Evolutionary conservation across 2,888 invertebrate genomes (phyloP), one percentile per base, ranked within the genome.

Genomic region (Drosophila subsilvestris): DNA sequence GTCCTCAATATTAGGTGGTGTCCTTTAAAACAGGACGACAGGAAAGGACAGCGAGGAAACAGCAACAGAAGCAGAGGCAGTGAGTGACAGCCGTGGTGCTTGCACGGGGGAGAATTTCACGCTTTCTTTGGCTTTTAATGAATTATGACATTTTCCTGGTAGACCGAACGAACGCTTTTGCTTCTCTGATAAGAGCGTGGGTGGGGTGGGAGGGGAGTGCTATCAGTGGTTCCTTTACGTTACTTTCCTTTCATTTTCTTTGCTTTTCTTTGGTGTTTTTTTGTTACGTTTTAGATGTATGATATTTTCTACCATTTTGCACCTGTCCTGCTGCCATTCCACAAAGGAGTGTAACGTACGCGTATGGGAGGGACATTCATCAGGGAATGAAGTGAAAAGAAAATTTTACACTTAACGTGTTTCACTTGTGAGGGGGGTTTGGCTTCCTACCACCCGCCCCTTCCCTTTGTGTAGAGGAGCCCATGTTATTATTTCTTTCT

Each of bases 381-480:
- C 85, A 88, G 85, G 37, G 37, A 85, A 85, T 85, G 86, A 67
- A 37, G 71, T 87, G 78, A 89, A 89, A 85, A 82, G 86, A 85
- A 69, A 87, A 85, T 82, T 83, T 84, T 78, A 88, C 86, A 89
- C 85, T 89, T 89, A 89, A 82, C 86, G 87, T 80, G 87, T 82
- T 79, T 68, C 78, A 74, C 88, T 86, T 75, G 7, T 1, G 37
- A 37, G 37, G 25, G 2, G 37, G 37, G 14, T 0, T 14, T 4
- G 37, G 14, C 0, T 14, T 4, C 37, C 37, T 20, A 20, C 20
- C 37, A 14, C 2, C 37, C 6, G 2, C 14, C n/a, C 14, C 1
- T 6, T 1, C 32, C 2, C 77, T 61, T 71, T 53, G 53, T 75
- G 79, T 70, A 71, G 80, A 71, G 80, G 78, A 72, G 79, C 62